phyloP scores from a whole-genome alignment of 2,797 vertebrate species.

The Lutjanus campechanus region DNA sequence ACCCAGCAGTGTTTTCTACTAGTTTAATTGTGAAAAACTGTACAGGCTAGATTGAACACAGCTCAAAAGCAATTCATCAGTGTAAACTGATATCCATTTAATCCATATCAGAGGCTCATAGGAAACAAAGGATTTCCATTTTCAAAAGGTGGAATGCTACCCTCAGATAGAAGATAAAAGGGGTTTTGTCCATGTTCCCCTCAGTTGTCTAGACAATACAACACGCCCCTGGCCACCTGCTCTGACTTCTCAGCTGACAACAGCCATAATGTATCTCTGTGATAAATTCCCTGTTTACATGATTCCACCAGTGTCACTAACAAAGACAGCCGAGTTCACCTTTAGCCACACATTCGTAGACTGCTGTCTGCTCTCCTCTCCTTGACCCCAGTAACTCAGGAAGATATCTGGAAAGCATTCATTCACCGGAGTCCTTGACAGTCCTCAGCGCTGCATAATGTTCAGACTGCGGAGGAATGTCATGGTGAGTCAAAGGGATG shows the following conservation, averaged over 20 bases:
- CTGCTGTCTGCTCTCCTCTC: conserved; percentile 55
- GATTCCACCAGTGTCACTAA: conserved; percentile 62
- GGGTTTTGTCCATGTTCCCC: conserved; percentile 59
- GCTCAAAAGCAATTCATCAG: conserved; percentile 16
- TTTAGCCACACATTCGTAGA: conserved; percentile 26
- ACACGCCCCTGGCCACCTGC: conserved; percentile 79
- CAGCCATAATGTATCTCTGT: conserved; percentile 64
- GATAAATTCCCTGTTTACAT: conserved; percentile 76
- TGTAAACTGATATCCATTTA: conserved; percentile 49
- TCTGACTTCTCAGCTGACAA: conserved; percentile 75
- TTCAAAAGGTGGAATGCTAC: conserved; percentile 69
- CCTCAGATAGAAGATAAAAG: conserved; percentile 69
- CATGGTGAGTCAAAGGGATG: conserved; percentile 81
- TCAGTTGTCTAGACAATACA: conserved; percentile 78
- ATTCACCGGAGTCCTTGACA: conserved; percentile 76
- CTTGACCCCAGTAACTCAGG: conserved; percentile 57
- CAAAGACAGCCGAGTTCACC: conserved; percentile 53
- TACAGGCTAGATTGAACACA: background rate
- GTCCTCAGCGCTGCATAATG: conserved; percentile 74
- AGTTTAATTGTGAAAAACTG: conserved; percentile 3
- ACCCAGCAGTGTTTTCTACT: conserved; percentile 4
- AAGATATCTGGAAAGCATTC: conserved; percentile 80
- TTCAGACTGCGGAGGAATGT: conserved; percentile 82
- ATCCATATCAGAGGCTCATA: conserved; percentile 43
- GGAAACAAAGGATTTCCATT: conserved; percentile 63